Evolutionary conservation across 2,113 vertebrate genomes (phyloP), one percentile per base, ranked within the genome.

Genomic region (Phaethon lepturus): DNA sequence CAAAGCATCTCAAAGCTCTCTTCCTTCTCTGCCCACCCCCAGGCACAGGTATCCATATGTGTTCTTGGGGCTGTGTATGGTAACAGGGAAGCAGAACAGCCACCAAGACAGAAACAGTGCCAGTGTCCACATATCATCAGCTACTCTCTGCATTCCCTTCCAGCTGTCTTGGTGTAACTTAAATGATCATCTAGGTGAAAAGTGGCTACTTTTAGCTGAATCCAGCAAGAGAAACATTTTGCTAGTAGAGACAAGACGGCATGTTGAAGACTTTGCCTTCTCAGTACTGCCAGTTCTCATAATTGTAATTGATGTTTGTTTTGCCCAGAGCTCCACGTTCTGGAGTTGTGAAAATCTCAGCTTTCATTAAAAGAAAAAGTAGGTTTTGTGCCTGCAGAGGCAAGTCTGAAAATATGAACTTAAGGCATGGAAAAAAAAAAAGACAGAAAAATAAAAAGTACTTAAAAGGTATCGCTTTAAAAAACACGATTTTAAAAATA

Each of bases 311-410:
- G 77, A 74, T 62, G 88, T 86, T 96, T 86, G 90, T 76, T 95
- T 96, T 73, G 44, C 71, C 78, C 13, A 5, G 44, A 93, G 76
- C 60, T 95, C 35, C 80, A 93, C 35, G 38, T 96, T 71, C 60
- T 93, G 52, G 38, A 93, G 15, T 42, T 85, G 83, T 92, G 84
- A 94, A 96, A 94, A 90, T 76, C 64, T 93, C 81, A 66, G 81
- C 71, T 94, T 86, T 83, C 85, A 88, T 94, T 66, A 90, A 82
- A 94, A 95, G 62, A 92, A 93, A 85, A 95, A 24, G 74, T 69
- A 79, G 56, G 24, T 13, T 82, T 88, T 79, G 7, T 88, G 58
- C 92, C 59, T 96, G 95, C 62, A 92, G 85, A 93, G 66, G 73
- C 93, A 93, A 86, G 84, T 79, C 77, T 88, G 49, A 87, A 94